Base-by-base conservation (phyloP, 1,140 invertebrate genomes). In the Homarus americanus region DNA sequence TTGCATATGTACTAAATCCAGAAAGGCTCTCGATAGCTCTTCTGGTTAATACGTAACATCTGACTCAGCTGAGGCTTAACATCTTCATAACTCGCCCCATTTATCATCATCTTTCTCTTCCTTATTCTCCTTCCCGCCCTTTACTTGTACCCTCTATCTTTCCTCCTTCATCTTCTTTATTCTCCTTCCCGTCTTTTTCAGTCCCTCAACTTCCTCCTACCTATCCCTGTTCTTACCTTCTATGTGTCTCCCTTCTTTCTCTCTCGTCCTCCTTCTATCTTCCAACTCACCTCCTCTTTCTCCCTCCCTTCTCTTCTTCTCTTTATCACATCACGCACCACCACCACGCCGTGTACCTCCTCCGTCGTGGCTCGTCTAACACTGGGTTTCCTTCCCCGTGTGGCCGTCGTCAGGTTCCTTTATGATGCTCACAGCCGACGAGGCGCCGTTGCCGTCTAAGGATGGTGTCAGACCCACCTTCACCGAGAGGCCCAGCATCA, bases 381-480 rank as follows among this genome's bases (percentile, higher is more conserved):
- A 34, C 4, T 15, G 49, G n/a, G 49, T 69, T 49, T 49, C 34
- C 79, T 85, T 72, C 38, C 73, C 44, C 73, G n/a, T 82, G 76
- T 49, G 49, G 75, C 41, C 75, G 44, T 82, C 72, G 84, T 83
- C 84, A 91, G 90, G 90, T 87, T 93, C 92, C 90, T 92, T 92
- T 93, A 93, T 93, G 93, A 92, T 89, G 83, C 82, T 76, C 94
- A 93, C 96, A 98, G 97, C 97, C 97, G 97, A 98, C 95, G 97
- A 98, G 95, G 97, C 97, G 93, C 97, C 97, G 84, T 96, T 97
- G 93, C 97, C 97, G 91, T 96, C 97, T 93, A 93, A 92, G 53
- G 97, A 98, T 94, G 98, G 97, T 94, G 97, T 97, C 94, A 98
- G 97, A 95, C 98, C 98, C 82, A 98, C 97, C 90, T 99, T 99